Percentiles rank a stretch among this genome's conserved stretches.
Evolutionary conservation across 2,797 vertebrate genomes (phyloP).

Genomic region (Nannoperca australis): DNA sequence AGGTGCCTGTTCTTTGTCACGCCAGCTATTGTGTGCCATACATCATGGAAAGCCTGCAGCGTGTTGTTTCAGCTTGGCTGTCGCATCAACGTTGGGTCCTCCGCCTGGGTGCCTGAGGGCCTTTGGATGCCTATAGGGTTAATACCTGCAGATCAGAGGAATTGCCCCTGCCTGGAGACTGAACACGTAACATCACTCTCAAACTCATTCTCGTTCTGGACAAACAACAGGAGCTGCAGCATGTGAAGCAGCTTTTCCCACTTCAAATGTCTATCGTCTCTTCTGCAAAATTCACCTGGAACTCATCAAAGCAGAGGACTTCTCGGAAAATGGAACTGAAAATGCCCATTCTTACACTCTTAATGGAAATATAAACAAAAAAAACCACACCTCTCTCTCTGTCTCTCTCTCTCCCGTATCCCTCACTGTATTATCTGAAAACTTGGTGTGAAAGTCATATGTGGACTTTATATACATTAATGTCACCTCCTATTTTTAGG

Average conservation of each 20-base stretch:
- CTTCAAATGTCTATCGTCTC: slow-evolving; percentile 79
- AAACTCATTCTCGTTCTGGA: slow-evolving; percentile 47
- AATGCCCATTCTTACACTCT: slow-evolving; percentile 82
- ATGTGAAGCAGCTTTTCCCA: slow-evolving; percentile 72
- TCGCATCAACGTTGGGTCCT: slow-evolving; percentile 75
- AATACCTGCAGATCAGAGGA: slow-evolving; percentile 75
- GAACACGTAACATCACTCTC: slow-evolving; percentile 63
- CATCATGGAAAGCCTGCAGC: slow-evolving; percentile 58
- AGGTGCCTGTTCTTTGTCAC: slow-evolving; percentile 74
- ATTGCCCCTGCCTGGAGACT: slow-evolving; percentile 69
- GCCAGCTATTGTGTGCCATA: slow-evolving; percentile 78
- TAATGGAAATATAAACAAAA: slow-evolving; percentile 81
- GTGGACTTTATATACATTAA: slow-evolving; percentile 56
- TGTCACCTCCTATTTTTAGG: slow-evolving; percentile 9
- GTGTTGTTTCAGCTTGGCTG: slow-evolving; percentile 80
- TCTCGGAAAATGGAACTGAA: slow-evolving; percentile 83
- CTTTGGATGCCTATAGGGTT: slow-evolving; percentile 65
- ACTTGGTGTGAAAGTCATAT: slow-evolving; percentile 56
- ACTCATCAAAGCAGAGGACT: slow-evolving; percentile 80
- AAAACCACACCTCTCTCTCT: slow-evolving; percentile 37
- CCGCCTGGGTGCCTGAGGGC: slow-evolving; percentile 60
- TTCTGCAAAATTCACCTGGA: slow-evolving; percentile 81
- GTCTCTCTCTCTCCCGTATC: not conserved
- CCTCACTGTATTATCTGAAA: slow-evolving; percentile 55
- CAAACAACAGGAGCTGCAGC: slow-evolving; percentile 64